Conservation (phyloP, 1,140 invertebrate species). For the Thereuonema tuberculata region DNA sequence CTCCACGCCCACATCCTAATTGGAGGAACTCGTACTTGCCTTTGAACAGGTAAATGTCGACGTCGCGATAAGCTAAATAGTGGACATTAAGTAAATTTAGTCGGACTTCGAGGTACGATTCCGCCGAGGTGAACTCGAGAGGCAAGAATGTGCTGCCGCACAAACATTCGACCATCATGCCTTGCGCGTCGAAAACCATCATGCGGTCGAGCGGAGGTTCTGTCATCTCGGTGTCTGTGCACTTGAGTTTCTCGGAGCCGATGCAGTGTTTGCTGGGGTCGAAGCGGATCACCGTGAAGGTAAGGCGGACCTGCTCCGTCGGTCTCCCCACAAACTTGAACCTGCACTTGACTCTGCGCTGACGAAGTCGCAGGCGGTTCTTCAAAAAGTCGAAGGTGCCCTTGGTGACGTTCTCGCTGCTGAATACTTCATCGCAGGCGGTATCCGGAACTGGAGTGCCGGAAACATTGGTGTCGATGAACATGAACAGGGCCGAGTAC, state of each 20-base stretch:
- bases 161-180: neutral
- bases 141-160: slow-evolving; percentile 1
- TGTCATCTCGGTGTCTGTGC: neutral
- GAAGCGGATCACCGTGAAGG: neutral
- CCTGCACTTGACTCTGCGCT: neutral
- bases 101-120: neutral
- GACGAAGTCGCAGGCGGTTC: neutral
- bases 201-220: neutral
- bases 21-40: slow-evolving; percentile 8
- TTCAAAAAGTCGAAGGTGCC: slow-evolving; percentile 2
- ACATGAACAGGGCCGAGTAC: slow-evolving; percentile 83
- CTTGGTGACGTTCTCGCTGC: slow-evolving; percentile 27
- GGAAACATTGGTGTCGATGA: slow-evolving; percentile 73
- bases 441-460: slow-evolving; percentile 61
- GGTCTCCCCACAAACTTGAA: neutral
- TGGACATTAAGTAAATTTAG: slow-evolving; percentile 3
- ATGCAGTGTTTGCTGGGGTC: neutral
- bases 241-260: neutral
- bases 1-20: neutral
- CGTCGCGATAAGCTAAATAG: neutral
- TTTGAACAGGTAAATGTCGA: slow-evolving; percentile 1
- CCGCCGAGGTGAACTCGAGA: neutral
- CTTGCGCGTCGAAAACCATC: neutral
- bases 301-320: neutral
- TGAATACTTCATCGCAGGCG: slow-evolving; percentile 69